Evolutionary conservation across 35 echinoderm and acorn worm species (phyloP), one percentile per base, ranked within the genome.

Genomic region (Patiria miniata): DNA sequence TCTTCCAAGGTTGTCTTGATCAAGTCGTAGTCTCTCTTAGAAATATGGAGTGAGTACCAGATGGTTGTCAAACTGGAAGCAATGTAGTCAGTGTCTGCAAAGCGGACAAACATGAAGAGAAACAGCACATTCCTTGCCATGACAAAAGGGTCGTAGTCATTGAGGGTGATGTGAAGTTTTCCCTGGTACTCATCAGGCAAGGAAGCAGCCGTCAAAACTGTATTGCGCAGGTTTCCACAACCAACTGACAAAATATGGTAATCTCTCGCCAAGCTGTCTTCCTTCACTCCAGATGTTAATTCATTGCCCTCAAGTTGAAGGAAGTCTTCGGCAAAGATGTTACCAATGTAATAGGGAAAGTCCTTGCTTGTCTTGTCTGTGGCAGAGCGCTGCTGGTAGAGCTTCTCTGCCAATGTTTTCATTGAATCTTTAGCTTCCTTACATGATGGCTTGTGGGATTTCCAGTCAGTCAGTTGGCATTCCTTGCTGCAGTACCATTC

Each of bases 151-250:
- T 86, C 82, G n/a, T 69, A 80, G 68, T 94, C 87, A 29, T 89
- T 85, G 37, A 94, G n/a, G n/a, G n/a, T n/a, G n/a, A n/a, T n/a
- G n/a, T n/a, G n/a, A n/a, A n/a, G n/a, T n/a, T n/a, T n/a, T n/a
- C n/a, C n/a, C n/a, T n/a, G n/a, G n/a, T n/a, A n/a, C n/a, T n/a
- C n/a, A n/a, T n/a, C n/a, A n/a, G n/a, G n/a, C n/a, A n/a, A n/a
- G n/a, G n/a, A n/a, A n/a, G n/a, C n/a, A n/a, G n/a, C n/a, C n/a
- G n/a, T n/a, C n/a, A n/a, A n/a, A n/a, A n/a, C n/a, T n/a, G n/a
- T n/a, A n/a, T n/a, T n/a, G n/a, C n/a, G n/a, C n/a, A 94, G 42
- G 30, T 94, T 83, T 7, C 92, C 92, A 33, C 73, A 83, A 21
- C 82, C 92, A 59, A 78, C 56, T 55, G 52, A 55, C 33, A 89